Evolutionary conservation across 1,140 invertebrate species (phyloP).

Genomic region (Drosophila prosaltans): DNA sequence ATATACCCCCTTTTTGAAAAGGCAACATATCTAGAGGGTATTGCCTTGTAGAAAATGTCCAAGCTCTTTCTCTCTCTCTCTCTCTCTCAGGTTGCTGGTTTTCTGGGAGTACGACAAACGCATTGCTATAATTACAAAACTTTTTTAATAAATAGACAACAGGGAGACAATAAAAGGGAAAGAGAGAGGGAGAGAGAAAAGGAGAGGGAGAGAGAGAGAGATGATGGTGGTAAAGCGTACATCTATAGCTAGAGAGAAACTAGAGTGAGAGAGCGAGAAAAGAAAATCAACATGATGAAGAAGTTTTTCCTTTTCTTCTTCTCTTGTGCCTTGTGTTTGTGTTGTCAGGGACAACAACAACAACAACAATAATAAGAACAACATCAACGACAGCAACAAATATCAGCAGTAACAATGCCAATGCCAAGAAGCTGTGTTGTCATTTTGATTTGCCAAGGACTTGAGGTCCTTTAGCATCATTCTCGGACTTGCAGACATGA

Average conservation of each 20-base stretch:
- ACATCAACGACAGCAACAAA: neutral
- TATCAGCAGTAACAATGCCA: constrained; percentile 9
- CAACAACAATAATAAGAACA: constrained; percentile 32
- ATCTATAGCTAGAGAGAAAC: neutral
- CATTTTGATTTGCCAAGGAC: constrained; percentile 63
- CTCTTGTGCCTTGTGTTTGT: constrained; percentile 44
- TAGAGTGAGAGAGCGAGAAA: constrained; percentile 34
- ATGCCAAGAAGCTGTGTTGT: constrained; percentile 58
- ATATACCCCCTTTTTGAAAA: neutral
- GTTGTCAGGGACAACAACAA: constrained; percentile 56
- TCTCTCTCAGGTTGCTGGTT: constrained; percentile 55
- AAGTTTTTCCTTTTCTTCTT: constrained; percentile 26
- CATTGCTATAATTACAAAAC: constrained; percentile 75
- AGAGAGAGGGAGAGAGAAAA: neutral
- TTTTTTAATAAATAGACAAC: constrained; percentile 77
- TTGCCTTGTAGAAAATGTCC: constrained; percentile 27
- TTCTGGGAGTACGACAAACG: constrained; percentile 41
- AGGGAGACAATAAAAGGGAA: constrained; percentile 12
- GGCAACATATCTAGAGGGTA: neutral
- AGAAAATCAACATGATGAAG: constrained; percentile 57
- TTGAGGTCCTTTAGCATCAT: constrained; percentile 3
- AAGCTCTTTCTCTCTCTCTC: constrained; percentile 13
- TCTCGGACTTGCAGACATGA: constrained; percentile 56
- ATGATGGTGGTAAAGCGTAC: neutral
- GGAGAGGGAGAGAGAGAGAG: neutral